Conservation (phyloP, 2,888 invertebrate genomes). For the Hemithea aestivaria region DNA sequence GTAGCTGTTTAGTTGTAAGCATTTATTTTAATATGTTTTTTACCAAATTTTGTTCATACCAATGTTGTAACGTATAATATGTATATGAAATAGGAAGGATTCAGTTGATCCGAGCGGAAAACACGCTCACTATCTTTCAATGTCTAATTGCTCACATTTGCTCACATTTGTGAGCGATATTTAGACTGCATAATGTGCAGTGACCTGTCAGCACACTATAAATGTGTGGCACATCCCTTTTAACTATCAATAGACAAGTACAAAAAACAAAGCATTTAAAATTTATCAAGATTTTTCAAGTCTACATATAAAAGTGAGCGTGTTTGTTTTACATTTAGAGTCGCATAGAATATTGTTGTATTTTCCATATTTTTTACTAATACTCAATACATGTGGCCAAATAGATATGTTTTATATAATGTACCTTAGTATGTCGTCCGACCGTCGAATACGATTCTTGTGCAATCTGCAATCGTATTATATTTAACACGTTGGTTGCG, state of each 20-base stretch:
- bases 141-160: too few species aligned
- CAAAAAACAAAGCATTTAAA: too few species aligned
- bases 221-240: too few species aligned
- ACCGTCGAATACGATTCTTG: not conserved
- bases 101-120: slow-evolving; percentile 30
- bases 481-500: too few species aligned
- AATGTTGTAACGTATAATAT: slow-evolving; percentile 68
- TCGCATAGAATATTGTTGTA: too few species aligned
- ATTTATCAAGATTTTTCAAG: too few species aligned
- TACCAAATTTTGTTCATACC: slow-evolving; percentile 76
- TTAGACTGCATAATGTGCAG: too few species aligned
- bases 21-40: slow-evolving; percentile 54
- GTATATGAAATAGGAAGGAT: slow-evolving; percentile 36
- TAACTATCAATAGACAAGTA: too few species aligned
- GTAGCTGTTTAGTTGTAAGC: slow-evolving; percentile 67
- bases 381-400: slow-evolving; percentile 46
- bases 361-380: slow-evolving; percentile 23
- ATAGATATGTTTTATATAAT: slow-evolving; percentile 32
- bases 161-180: too few species aligned
- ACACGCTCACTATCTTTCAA: slow-evolving; percentile 10
- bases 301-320: too few species aligned
- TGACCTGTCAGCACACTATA: too few species aligned
- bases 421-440: slow-evolving; percentile 21
- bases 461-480: too few species aligned
- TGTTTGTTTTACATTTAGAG: slow-evolving; percentile 1